Conservation (phyloP, 2,888 invertebrate species). For the Labia minor region DNA sequence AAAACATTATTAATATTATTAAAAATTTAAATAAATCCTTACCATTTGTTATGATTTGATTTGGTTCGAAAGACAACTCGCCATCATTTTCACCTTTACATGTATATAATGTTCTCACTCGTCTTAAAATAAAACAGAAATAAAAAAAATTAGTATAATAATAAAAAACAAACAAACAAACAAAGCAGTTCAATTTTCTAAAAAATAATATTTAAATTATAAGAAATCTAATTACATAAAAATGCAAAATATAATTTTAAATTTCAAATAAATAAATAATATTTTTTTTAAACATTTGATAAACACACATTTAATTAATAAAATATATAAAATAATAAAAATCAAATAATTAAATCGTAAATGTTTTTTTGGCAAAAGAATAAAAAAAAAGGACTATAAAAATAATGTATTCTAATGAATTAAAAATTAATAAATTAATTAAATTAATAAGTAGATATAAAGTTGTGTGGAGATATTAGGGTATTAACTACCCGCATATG, state of each 20-base stretch:
- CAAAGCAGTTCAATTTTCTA: constrained; percentile 19
- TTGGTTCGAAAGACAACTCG: constrained; percentile 95
- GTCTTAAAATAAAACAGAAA: constrained; percentile 42
- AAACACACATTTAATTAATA: background rate
- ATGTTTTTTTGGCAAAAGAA: background rate
- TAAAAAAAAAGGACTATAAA: background rate
- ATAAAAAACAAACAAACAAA: no score
- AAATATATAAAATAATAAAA: background rate
- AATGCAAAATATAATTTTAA: background rate
- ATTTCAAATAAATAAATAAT: background rate
- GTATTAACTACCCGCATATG: no score
- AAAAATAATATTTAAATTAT: constrained; percentile 17
- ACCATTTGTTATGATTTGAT: constrained; percentile 97
- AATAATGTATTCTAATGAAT: no score
- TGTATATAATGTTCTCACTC: constrained; percentile 88
- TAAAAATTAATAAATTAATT: no score
- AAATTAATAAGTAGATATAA: no score
- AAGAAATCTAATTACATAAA: background rate
- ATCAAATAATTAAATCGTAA: background rate
- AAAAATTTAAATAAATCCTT: constrained; percentile 34
- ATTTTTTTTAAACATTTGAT: background rate
- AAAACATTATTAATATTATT: no score
- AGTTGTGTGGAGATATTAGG: no score
- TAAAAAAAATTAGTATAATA: constrained; percentile 22
- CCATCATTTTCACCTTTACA: constrained; percentile 94